A percentile compares a stretch with the other conserved stretches of the same genome.
phyloP scores from a whole-genome alignment of 1,140 invertebrate species.

The Myzus persicae region DNA sequence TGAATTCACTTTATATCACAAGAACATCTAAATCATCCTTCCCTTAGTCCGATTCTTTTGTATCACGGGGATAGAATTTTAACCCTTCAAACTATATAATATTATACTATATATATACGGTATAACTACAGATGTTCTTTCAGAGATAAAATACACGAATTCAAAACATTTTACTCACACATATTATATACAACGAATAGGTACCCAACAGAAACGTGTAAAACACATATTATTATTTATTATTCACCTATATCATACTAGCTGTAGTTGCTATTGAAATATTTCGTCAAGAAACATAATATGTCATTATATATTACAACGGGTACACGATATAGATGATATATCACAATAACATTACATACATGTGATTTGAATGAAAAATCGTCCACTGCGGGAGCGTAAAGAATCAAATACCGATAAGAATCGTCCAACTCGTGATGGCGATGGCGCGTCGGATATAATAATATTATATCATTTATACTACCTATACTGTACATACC shows the following conservation, averaged over 20 bases:
- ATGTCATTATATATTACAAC: neutral
- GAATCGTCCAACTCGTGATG: conserved; percentile 5
- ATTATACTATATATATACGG: neutral
- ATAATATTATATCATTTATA: neutral
- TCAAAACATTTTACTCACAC: neutral
- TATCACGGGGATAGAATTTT: neutral
- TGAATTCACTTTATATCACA: neutral
- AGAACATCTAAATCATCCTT: neutral
- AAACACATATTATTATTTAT: neutral
- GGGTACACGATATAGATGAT: neutral
- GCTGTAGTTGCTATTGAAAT: neutral
- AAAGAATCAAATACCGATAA: conserved; percentile 38
- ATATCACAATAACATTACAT: neutral
- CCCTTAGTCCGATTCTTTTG: neutral
- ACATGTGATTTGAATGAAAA: conserved; percentile 23
- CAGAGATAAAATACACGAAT: neutral
- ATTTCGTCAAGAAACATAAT: neutral
- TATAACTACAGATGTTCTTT: neutral
- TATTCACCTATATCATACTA: neutral
- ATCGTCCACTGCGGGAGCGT: neutral
- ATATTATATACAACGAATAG: neutral
- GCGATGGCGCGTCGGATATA: neutral
- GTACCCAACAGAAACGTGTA: neutral
- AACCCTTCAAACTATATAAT: neutral
- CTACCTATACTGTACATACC: neutral